phyloP scores from a whole-genome alignment of 2,797 vertebrate genomes.

The Pteropus rufus region DNA sequence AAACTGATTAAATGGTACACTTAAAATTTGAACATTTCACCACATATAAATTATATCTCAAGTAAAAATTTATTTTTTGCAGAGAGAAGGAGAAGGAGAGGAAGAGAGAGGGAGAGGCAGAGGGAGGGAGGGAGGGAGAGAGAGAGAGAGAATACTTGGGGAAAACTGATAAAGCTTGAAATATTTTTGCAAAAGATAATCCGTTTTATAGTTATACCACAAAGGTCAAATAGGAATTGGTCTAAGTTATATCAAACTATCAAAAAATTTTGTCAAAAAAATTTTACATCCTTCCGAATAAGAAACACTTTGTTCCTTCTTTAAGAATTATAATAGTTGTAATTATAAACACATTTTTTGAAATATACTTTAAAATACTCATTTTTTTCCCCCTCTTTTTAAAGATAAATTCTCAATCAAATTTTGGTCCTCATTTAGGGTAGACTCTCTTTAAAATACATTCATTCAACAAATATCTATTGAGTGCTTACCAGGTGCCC shows the following conservation, averaged over 20 bases:
- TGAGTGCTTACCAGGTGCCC: neutral
- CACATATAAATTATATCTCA: neutral
- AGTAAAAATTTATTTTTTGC: neutral
- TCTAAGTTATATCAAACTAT: neutral
- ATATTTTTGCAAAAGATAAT: neutral
- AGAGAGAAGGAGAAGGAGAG: neutral
- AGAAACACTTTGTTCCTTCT: neutral
- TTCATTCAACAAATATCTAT: neutral
- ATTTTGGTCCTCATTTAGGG: slow-evolving; percentile 10
- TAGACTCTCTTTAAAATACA: neutral
- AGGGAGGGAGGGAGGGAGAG: neutral
- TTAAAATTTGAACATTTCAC: neutral
- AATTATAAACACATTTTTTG: slow-evolving; percentile 6
- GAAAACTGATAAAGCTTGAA: neutral
- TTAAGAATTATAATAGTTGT: neutral
- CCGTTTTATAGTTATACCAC: neutral
- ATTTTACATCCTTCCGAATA: neutral
- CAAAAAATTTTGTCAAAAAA: neutral
- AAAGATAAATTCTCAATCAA: neutral
- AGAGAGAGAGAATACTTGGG: neutral
- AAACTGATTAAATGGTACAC: neutral
- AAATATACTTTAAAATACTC: neutral
- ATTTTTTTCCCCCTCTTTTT: slow-evolving; percentile 15
- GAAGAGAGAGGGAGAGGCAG: neutral
- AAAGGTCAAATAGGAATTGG: neutral